Evolutionary conservation across 2,888 invertebrate species (phyloP), one percentile per base, ranked within the genome.

Genomic region (Leucophenga maculata): DNA sequence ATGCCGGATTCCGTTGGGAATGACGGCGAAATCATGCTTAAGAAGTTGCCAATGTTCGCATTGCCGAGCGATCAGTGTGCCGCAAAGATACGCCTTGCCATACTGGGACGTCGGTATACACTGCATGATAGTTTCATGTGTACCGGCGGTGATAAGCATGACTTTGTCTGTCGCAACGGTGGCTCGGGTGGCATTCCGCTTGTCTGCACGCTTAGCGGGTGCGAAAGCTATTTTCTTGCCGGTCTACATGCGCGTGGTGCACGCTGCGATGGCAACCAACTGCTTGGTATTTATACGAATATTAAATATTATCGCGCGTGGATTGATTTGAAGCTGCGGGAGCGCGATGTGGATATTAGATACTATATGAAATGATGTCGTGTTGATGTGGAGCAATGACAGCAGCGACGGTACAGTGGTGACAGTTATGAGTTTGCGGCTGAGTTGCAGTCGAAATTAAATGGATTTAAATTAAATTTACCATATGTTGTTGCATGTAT

Each of bases 11-110:
- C 31, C 50, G 16, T 18, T 50, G 50, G 14, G 14, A 3, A 62
- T n/a, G 14, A 46, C 22, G 50, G 70, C 0, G 74, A 62, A 11
- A 75, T 72, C 6, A 52, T 77, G 67, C 78, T 77, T 11, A 76
- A 73, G 60, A 77, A 77, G 6, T 71, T 72, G 69, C 74, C 78
- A 0, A 77, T 79, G 31, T 79, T 70, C 18, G 71, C 72, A 6
- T 69, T 79, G 69, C 80, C 79, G 0, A 70, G 72, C 0, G 78
- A 79, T 73, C 79, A 79, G 73, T 79, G 79, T 14, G 69, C 70
- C 0, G 44, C 73, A 13, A 79, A 79, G 62, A 11, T 79, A 55
- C 72, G 79, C 2, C 31, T 77, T 20, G 69, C 80, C 44, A 72
- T 73, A 6, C 20, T 79, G 69, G 79, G 80, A 0, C 70, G 80